Evolutionary conservation across 2,113 vertebrate genomes (phyloP).

Genomic region (Corythoichthys intestinalis): DNA sequence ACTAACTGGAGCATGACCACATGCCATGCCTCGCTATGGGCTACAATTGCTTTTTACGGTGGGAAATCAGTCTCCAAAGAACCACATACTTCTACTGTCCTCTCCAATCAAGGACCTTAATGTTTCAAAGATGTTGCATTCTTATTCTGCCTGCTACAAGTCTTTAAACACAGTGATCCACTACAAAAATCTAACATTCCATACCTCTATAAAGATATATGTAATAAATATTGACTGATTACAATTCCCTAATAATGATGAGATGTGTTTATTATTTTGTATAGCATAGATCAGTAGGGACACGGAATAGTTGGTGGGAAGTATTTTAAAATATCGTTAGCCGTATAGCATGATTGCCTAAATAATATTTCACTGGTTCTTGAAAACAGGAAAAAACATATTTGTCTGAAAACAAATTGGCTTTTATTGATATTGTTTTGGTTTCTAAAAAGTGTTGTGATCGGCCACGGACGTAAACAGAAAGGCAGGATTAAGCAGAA

Average conservation of each 20-base stretch:
- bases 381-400: no score
- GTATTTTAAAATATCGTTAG: no score
- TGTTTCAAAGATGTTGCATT: constrained; percentile 9
- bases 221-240: background rate
- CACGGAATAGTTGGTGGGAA: no score
- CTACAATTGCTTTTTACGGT: constrained; percentile 30
- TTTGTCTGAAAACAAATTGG: no score
- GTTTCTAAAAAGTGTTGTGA: no score
- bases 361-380: no score
- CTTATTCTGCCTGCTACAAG: background rate
- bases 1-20: constrained; percentile 41
- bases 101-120: constrained; percentile 7
- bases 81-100: constrained; percentile 38
- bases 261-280: no score
- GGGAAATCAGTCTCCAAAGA: constrained; percentile 38
- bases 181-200: background rate
- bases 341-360: no score
- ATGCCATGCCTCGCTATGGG: constrained; percentile 23
- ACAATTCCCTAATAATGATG: background rate
- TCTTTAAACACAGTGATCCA: background rate
- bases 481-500: no score
- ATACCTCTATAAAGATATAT: background rate
- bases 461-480: no score
- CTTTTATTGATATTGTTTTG: no score
- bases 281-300: no score